Percentiles rank a stretch among this genome's conserved stretches.
Conservation (phyloP, 2,797 vertebrate genomes). For the Enteromius unitaeniatus region DNA sequence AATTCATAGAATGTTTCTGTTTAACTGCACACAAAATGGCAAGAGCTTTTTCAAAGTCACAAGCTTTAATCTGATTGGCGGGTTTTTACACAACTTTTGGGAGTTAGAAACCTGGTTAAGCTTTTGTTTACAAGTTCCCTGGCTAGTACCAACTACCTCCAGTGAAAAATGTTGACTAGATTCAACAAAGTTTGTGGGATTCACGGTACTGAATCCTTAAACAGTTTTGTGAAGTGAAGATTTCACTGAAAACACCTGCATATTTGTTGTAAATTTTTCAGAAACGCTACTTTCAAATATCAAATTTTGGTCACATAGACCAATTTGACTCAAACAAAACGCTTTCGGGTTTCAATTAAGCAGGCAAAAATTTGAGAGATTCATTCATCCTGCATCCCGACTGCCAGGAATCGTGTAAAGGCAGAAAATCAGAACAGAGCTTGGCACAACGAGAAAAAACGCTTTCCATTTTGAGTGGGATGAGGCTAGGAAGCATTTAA, state of each 20-base stretch:
- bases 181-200: background rate
- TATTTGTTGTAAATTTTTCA: no score
- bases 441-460: background rate
- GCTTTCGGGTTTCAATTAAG: background rate
- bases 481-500: slow-evolving; percentile 18
- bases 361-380: background rate
- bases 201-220: background rate
- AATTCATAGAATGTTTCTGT: background rate
- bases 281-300: background rate
- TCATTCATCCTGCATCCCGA: background rate
- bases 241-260: background rate
- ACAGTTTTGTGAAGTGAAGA: background rate
- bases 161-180: background rate
- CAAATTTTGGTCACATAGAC: background rate
- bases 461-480: background rate
- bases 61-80: background rate
- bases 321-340: background rate
- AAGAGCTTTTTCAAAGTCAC: background rate
- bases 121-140: background rate
- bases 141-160: background rate
- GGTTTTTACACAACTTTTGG: background rate
- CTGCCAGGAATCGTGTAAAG: background rate
- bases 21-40: background rate
- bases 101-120: background rate
- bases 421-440: background rate